Base-by-base conservation (phyloP, 1,140 invertebrate species). In the Portunus trituberculatus region DNA sequence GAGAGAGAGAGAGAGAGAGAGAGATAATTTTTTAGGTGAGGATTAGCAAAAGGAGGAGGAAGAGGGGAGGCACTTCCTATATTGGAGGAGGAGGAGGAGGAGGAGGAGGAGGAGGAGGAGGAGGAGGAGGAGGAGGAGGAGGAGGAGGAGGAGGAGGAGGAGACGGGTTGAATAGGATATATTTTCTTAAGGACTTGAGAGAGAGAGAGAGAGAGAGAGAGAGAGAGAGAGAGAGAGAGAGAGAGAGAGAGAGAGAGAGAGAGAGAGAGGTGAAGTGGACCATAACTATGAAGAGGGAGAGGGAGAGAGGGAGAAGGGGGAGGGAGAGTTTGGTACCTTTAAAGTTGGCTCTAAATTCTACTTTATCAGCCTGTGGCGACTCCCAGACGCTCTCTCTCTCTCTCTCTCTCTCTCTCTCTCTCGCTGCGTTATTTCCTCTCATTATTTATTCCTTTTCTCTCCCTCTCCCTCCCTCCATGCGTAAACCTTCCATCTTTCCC, bases 1-100 rank as follows among this genome's bases (percentile, higher is more conserved):
- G 39, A 39, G 39, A 39, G 39, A 39, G 39, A 39, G 39, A 39
- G 39, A 39, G 39, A 39, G 39, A 39, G 39, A 32, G 32, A 32
- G 86, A 89, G 87, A 89, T 8, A 39, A 31, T 39, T n/a, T 28
- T 28, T 14, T 25, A 91, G 89, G 46, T 31, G 89, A 86, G 84
- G 32, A 39, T 31, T 29, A 86, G 84, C 28, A 4, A 86, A 86
- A 52, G 45, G 32, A 39, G 59, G 48, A 67, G 48, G 59, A 25
- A 31, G 46, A n/a, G 32, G n/a, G 89, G n/a, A 39, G 20, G 29
- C 25, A 4, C 3, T 31, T 10, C 84, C 12, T 20, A 0, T 32
- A 45, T 59, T 59, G 3, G 87, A 48, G 4, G 91, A 29, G 91
- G 59, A 67, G 46, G 48, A 29, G 52, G 52, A 67, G 14, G 48